A percentile compares a stretch with the other conserved stretches of the same genome.
Evolutionary conservation across 2,888 invertebrate species (phyloP).

Genomic region (Luffia ferchaultella): DNA sequence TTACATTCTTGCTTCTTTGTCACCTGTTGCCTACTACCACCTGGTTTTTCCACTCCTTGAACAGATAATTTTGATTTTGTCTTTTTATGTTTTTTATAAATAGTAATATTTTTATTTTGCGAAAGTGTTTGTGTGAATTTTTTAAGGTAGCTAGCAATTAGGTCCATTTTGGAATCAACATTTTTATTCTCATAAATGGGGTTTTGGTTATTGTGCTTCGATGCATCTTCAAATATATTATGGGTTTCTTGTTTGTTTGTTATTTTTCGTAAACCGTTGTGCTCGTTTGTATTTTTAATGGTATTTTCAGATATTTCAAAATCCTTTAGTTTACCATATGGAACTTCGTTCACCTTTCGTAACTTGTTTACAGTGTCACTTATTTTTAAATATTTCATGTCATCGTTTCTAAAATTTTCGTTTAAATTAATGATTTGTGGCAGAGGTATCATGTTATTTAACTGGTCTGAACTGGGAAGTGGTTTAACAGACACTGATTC

Average conservation of each 20-base stretch:
- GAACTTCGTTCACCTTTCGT: no score
- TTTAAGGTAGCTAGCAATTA: slow-evolving; percentile 24
- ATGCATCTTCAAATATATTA: background rate
- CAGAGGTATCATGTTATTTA: no score
- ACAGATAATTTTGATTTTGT: slow-evolving; percentile 32
- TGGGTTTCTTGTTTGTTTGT: slow-evolving; percentile 8
- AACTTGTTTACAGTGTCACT: no score
- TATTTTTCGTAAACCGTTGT: no score
- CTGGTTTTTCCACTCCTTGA: slow-evolving; percentile 48
- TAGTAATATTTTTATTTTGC: slow-evolving; percentile 6
- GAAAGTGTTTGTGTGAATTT: slow-evolving; percentile 18
- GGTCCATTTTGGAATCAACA: slow-evolving; percentile 18
- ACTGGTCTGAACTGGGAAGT: no score
- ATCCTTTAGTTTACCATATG: slow-evolving; percentile 6
- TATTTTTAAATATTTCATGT: no score
- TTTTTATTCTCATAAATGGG: background rate
- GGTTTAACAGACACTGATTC: no score
- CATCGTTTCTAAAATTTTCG: no score
- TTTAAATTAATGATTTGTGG: no score
- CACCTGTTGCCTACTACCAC: slow-evolving; percentile 22
- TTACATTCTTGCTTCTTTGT: background rate
- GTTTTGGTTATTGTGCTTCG: background rate
- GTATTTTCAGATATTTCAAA: no score
- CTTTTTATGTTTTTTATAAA: slow-evolving; percentile 13
- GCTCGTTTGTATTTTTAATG: no score